These are phyloP conservation scores for Stichopus chloronotus DNA, from an alignment of 35 echinoderm and acorn worm species.

Conservation along the genomic window DNA sequence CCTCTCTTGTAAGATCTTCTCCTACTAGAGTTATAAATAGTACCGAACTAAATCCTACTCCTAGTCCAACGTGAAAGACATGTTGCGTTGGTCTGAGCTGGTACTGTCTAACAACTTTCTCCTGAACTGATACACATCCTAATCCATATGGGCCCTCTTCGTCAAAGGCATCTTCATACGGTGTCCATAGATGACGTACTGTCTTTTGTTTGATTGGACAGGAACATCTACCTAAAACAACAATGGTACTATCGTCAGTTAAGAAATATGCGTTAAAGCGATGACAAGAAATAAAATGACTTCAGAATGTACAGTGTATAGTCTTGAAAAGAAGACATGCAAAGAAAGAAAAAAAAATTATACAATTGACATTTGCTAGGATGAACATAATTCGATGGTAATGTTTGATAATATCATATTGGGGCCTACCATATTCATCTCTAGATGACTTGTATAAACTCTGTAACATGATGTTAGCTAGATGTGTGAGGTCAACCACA, in stretches of 20 bases:
- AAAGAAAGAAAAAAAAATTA: not conserved
- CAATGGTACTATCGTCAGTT: no score
- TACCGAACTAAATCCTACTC: conserved; percentile 13
- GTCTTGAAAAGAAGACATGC: not conserved
- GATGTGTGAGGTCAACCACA: not conserved
- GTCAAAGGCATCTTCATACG: not conserved
- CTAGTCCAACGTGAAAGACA: conserved; percentile 11
- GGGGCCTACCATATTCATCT: not conserved
- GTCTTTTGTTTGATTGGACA: not conserved
- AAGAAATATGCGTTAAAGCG: no score
- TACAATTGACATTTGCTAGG: not conserved
- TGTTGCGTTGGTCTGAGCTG: not conserved
- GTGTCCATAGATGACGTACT: conserved; percentile 26
- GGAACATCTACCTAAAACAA: not conserved
- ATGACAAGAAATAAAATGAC: not conserved
- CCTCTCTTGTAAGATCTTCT: not conserved
- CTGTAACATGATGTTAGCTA: conserved; percentile 32
- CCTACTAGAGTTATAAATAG: conserved; percentile 8
- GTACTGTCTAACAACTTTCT: not conserved
- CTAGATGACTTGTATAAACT: not conserved
- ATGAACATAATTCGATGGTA: no score
- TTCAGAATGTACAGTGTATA: not conserved
- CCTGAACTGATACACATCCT: not conserved
- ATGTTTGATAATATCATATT: no score
- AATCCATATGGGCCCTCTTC: conserved; percentile 5